phyloP scores from a whole-genome alignment of 2,888 invertebrate species.

The Oxytorus armatus region DNA sequence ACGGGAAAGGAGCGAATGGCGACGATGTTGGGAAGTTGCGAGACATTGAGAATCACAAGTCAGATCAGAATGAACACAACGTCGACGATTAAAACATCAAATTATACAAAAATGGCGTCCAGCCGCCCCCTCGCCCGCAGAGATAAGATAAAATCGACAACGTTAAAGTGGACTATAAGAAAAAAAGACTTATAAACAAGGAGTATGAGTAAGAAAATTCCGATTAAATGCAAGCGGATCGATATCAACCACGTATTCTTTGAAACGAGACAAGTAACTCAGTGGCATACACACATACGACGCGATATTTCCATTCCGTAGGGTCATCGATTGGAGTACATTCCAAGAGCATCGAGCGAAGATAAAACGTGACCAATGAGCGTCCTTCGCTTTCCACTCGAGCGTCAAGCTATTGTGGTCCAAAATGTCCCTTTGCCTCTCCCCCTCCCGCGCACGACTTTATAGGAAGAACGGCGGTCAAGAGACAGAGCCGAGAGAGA shows the following conservation, averaged over 20 bases:
- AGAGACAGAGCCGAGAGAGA: conserved; percentile 33
- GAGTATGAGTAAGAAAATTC: background rate
- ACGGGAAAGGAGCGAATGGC: conserved; percentile 58
- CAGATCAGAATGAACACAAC: conserved; percentile 7
- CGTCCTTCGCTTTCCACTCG: conserved; percentile 71
- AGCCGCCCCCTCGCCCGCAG: no score
- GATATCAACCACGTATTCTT: conserved; percentile 24
- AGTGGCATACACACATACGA: conserved; percentile 18
- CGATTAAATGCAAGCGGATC: conserved; percentile 19
- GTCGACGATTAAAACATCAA: background rate
- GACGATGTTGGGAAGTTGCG: conserved; percentile 13
- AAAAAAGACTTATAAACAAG: background rate
- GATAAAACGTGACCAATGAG: conserved; percentile 72
- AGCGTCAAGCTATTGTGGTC: conserved; percentile 67
- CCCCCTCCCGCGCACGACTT: conserved; percentile 26
- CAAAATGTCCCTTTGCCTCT: conserved; percentile 61
- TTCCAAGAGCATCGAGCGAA: conserved; percentile 58
- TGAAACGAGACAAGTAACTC: conserved; percentile 36
- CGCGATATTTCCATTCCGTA: conserved; percentile 50
- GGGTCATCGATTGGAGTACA: conserved; percentile 64
- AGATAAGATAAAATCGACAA: no score
- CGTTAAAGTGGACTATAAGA: no score
- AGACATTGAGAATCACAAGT: conserved; percentile 3
- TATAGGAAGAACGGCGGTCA: conserved; percentile 40
- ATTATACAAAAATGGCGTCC: no score